These are phyloP conservation scores for Eublepharis macularius DNA, from an alignment of 2,113 vertebrate genomes.

Conservation along the genomic window DNA sequence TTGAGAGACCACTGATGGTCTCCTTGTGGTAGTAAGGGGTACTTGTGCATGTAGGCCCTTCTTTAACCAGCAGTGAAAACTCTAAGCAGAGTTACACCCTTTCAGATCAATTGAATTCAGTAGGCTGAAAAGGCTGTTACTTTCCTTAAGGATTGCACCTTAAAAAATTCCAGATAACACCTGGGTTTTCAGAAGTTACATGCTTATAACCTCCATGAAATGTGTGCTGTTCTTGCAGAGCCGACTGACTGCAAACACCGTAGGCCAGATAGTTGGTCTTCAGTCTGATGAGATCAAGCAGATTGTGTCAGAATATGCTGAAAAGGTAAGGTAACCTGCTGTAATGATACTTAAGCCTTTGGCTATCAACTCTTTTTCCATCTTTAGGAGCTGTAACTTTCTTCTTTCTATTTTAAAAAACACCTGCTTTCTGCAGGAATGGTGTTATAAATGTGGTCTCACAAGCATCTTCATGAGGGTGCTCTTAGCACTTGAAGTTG, in stretches of 20 bases:
- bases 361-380: conserved; percentile 5
- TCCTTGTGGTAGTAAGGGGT: too few relatives aligned
- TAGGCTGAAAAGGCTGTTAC: too few relatives aligned
- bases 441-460: background rate
- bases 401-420: background rate
- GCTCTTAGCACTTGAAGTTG: background rate
- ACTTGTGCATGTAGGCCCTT: too few relatives aligned
- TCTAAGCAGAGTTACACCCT: too few relatives aligned
- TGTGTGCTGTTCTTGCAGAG: conserved; percentile 76
- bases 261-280: conserved; percentile 94
- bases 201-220: background rate
- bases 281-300: conserved; percentile 96
- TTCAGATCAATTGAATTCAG: too few relatives aligned
- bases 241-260: conserved; percentile 88
- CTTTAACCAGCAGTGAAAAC: too few relatives aligned
- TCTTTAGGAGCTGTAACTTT: background rate
- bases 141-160: too few relatives aligned
- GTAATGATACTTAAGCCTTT: accelerated
- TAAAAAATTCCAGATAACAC: too few relatives aligned
- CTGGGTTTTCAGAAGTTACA: background rate
- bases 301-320: conserved; percentile 92
- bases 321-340: conserved; percentile 72
- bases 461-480: background rate
- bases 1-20: too few relatives aligned
- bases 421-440: background rate